phyloP scores from a whole-genome alignment of 2,797 vertebrate species.

The Chiloscyllium punctatum region DNA sequence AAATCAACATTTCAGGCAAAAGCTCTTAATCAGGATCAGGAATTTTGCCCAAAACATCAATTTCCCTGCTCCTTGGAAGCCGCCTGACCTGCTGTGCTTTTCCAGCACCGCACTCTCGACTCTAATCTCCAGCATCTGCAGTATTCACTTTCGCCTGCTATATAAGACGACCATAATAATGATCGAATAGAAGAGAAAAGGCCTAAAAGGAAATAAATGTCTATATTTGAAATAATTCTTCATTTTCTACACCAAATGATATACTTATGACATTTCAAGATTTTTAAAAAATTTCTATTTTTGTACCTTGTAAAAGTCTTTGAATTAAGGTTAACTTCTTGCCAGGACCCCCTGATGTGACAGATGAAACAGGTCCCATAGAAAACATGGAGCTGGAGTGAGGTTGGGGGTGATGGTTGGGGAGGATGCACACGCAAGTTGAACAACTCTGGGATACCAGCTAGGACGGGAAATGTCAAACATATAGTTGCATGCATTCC shows the following conservation, averaged over 20 bases:
- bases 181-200: not conserved
- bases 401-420: too few relatives aligned
- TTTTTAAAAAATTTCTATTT: not conserved
- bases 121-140: too few relatives aligned
- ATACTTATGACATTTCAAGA: not conserved
- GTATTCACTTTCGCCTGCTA: not conserved
- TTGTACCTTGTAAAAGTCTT: not conserved
- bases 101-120: too few relatives aligned
- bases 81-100: too few relatives aligned
- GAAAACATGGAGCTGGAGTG: not conserved
- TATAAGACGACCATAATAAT: not conserved
- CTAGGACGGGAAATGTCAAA: not conserved
- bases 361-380: not conserved
- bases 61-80: too few relatives aligned
- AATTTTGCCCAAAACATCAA: too few relatives aligned
- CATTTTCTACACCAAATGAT: not conserved
- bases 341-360: not conserved
- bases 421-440: not conserved
- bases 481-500: too few relatives aligned
- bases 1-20: too few relatives aligned
- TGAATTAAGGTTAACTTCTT: not conserved
- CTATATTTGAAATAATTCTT: not conserved
- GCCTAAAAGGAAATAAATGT: not conserved
- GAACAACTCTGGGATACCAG: not conserved
- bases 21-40: too few relatives aligned